These are phyloP conservation scores for Scleropages formosus DNA, from an alignment of 2,797 vertebrate species.

Conservation along the genomic window DNA sequence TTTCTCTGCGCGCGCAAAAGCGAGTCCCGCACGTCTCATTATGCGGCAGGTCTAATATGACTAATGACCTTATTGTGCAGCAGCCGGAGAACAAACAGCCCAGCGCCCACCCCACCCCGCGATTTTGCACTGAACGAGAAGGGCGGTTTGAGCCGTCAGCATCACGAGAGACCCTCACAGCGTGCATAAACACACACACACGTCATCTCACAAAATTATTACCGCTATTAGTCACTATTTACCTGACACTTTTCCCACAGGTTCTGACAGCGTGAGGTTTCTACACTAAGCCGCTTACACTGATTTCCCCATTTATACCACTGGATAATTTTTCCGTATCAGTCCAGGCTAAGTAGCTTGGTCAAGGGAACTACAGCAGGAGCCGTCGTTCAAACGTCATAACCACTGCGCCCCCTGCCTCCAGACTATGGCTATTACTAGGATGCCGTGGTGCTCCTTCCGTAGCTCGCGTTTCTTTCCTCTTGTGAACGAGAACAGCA, in stretches of 20 bases:
- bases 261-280: too few relatives aligned
- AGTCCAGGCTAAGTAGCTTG: too few relatives aligned
- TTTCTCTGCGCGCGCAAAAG: conserved; percentile 75
- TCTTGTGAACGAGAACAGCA: background rate
- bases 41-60: conserved; percentile 71
- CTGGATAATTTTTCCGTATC: too few relatives aligned
- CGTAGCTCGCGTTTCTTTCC: background rate
- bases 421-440: conserved; percentile 13
- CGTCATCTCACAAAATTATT: background rate
- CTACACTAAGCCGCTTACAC: too few relatives aligned
- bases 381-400: too few relatives aligned
- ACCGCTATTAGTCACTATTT: background rate
- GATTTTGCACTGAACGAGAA: conserved; percentile 58
- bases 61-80: conserved; percentile 76
- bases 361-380: too few relatives aligned
- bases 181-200: background rate
- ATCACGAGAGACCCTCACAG: background rate
- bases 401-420: too few relatives aligned
- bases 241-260: background rate
- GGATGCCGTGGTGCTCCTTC: conserved; percentile 9
- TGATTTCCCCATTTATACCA: too few relatives aligned
- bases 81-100: conserved; percentile 69
- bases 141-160: too few relatives aligned
- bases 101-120: conserved; percentile 59
- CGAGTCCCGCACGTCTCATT: conserved; percentile 78